Conservation (phyloP, 2,797 vertebrate genomes). For the Tenualosa ilisha region DNA sequence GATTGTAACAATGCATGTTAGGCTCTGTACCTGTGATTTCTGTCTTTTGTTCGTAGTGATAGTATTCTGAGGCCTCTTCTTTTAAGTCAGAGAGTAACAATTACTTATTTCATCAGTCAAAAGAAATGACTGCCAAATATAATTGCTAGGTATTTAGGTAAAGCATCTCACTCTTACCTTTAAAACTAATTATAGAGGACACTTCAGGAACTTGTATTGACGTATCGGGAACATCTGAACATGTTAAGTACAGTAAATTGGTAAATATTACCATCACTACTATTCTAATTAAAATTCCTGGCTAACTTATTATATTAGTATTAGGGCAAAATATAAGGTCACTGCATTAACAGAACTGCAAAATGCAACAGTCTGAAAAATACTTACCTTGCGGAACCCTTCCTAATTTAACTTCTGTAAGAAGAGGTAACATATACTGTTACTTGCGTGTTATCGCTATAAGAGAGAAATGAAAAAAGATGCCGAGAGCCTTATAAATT, state of each 20-base stretch:
- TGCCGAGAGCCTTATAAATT: neutral
- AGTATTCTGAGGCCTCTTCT: slow-evolving; percentile 64
- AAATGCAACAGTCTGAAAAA: neutral
- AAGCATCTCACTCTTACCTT: slow-evolving; percentile 75
- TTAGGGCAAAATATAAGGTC: neutral
- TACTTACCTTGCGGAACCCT: slow-evolving; percentile 87
- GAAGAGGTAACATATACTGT: slow-evolving; percentile 55
- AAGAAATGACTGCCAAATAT: neutral
- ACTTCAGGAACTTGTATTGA: slow-evolving; percentile 76
- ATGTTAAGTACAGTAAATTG: slow-evolving; percentile 27
- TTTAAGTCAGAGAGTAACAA: slow-evolving; percentile 50
- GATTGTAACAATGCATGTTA: slow-evolving; percentile 24
- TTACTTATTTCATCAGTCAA: slow-evolving; percentile 24
- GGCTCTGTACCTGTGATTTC: slow-evolving; percentile 66
- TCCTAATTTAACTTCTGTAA: slow-evolving; percentile 87
- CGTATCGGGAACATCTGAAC: slow-evolving; percentile 83
- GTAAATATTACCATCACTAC: neutral
- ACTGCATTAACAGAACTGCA: slow-evolving; percentile 3
- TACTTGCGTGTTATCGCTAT: slow-evolving; percentile 37
- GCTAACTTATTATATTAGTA: neutral
- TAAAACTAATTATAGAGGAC: slow-evolving; percentile 68
- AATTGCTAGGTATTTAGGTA: neutral
- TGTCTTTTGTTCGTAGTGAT: slow-evolving; percentile 64
- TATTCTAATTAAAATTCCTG: slow-evolving; percentile 1
- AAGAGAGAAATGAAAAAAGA: neutral